Conservation (phyloP, 2,113 vertebrate species). For the Leptocoma aspasia region DNA sequence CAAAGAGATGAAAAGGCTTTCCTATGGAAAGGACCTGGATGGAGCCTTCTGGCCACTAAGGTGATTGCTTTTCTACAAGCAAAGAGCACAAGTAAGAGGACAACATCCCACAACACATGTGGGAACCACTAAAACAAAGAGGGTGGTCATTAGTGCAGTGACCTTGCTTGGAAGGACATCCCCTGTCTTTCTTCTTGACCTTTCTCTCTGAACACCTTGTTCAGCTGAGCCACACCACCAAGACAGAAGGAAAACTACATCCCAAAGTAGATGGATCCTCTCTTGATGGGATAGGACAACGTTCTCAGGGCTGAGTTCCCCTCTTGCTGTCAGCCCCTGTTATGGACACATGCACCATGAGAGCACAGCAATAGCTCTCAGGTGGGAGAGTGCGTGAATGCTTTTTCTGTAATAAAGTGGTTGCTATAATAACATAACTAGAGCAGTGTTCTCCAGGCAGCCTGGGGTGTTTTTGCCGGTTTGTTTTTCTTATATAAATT, state of each 20-base stretch:
- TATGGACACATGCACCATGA: fast-evolving
- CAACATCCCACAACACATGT: too few relatives aligned
- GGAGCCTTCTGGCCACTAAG: neutral
- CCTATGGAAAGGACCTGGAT: neutral
- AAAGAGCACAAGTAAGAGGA: neutral
- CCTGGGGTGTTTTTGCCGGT: neutral
- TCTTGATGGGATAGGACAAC: neutral
- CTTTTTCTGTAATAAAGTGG: neutral
- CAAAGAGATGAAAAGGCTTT: neutral
- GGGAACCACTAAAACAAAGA: neutral
- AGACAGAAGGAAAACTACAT: neutral
- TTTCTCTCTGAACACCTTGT: neutral
- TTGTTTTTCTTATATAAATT: constrained; percentile 1
- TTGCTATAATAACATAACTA: neutral
- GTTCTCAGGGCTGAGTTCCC: neutral
- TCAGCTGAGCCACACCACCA: neutral
- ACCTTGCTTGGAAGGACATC: neutral
- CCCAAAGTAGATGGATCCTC: neutral
- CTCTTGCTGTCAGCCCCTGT: neutral
- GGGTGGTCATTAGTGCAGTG: neutral
- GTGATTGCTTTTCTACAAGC: neutral
- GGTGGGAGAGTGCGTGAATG: fast-evolving
- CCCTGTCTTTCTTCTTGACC: neutral
- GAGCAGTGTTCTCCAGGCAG: neutral
- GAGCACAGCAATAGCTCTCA: fast-evolving